phyloP scores from a whole-genome alignment of 2,797 vertebrate genomes.

The Hafferia zeledoni region DNA sequence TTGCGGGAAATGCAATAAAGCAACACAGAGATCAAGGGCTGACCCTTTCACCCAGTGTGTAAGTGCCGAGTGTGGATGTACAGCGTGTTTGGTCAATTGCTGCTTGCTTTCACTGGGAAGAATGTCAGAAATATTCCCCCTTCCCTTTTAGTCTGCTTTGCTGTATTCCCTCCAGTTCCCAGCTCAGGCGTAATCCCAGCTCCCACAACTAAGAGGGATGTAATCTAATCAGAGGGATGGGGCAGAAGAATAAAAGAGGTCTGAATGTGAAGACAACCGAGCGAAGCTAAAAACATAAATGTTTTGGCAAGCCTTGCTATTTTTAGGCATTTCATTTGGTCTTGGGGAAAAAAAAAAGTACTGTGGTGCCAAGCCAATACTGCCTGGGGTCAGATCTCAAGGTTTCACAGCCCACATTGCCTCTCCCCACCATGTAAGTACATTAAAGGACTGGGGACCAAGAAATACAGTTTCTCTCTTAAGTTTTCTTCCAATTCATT shows the following conservation, averaged over 20 bases:
- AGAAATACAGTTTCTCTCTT: background rate
- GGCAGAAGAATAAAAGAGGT: background rate
- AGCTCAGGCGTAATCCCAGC: background rate
- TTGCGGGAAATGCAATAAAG: conserved; percentile 24
- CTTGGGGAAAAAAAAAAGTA: conserved; percentile 31
- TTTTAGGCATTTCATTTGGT: conserved; percentile 57
- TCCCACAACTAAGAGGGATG: conserved; percentile 7
- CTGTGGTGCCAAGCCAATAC: conserved; percentile 55
- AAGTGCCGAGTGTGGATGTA: background rate
- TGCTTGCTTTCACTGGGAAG: conserved; percentile 39
- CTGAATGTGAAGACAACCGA: background rate
- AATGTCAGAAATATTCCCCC: conserved; percentile 24
- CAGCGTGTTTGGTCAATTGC: conserved; percentile 55
- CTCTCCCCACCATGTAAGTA: background rate
- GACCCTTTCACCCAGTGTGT: conserved; percentile 28
- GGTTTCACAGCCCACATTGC: conserved; percentile 28
- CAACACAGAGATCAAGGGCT: background rate
- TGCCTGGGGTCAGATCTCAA: conserved; percentile 21
- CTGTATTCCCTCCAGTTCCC: conserved; percentile 44
- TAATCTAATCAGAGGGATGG: conserved; percentile 8
- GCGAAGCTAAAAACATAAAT: background rate
- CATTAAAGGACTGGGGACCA: background rate
- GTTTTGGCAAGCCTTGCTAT: conserved; percentile 33
- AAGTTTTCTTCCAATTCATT: background rate
- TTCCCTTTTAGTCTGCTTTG: conserved; percentile 7